Evolutionary conservation across 2,888 invertebrate genomes (phyloP).

Genomic region (Volucella zonaria): DNA sequence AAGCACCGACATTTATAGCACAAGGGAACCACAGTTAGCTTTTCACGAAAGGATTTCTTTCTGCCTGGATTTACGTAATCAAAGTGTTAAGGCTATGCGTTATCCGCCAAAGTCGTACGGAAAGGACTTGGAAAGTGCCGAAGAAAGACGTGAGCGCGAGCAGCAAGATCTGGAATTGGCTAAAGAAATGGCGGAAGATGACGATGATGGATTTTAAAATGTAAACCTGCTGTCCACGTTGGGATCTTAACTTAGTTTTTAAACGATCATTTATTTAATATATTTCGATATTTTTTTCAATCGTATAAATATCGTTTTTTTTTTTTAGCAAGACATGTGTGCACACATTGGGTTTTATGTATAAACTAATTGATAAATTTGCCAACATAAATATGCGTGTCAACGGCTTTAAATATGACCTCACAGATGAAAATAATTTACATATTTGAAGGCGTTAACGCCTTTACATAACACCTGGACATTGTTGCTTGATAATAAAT

Average conservation of each 20-base stretch:
- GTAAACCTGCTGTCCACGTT: background rate
- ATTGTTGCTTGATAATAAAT: no score
- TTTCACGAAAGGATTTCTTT: slow-evolving; percentile 98
- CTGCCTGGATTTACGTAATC: slow-evolving; percentile 98
- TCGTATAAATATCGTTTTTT: no score
- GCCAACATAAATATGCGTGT: no score
- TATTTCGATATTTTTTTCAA: background rate
- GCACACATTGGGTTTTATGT: no score
- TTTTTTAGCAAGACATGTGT: no score
- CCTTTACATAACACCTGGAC: no score
- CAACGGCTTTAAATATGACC: no score
- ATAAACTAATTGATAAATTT: no score
- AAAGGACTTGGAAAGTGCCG: slow-evolving; percentile 98
- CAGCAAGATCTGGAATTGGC: slow-evolving; percentile 99
- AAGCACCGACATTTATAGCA: slow-evolving; percentile 97
- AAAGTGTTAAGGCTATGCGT: slow-evolving; percentile 99
- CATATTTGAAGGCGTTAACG: no score
- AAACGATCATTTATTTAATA: slow-evolving; percentile 4
- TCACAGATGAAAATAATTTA: no score
- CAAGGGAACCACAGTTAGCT: slow-evolving; percentile 96
- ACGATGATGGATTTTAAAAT: slow-evolving; percentile 92
- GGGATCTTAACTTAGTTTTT: background rate
- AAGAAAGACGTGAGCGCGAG: slow-evolving; percentile 96
- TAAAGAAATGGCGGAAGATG: slow-evolving; percentile 99
- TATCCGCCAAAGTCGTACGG: slow-evolving; percentile 99